Evolutionary conservation across 2,113 vertebrate species (phyloP).

Genomic region (Gorsachius goisagi): DNA sequence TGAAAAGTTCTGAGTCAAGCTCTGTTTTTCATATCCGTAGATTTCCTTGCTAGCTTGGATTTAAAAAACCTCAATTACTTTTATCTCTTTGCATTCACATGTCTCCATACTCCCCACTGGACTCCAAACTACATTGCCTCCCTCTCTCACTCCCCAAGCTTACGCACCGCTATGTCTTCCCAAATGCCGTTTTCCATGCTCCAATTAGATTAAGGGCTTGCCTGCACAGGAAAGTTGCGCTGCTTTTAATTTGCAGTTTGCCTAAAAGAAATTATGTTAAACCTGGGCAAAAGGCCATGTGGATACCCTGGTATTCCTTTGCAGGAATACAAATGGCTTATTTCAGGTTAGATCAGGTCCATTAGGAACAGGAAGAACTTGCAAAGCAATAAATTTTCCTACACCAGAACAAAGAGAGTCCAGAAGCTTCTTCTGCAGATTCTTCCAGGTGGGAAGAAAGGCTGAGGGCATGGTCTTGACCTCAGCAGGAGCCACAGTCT

Average conservation of each 20-base stretch:
- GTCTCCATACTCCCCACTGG: background rate
- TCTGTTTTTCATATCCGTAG: background rate
- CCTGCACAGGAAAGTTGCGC: constrained; percentile 47
- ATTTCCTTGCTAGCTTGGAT: background rate
- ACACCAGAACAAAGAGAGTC: background rate
- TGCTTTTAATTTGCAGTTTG: constrained; percentile 47
- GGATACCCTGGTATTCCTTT: constrained; percentile 32
- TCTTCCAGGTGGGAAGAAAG: background rate
- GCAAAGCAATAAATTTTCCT: constrained; percentile 9
- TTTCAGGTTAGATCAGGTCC: constrained; percentile 44
- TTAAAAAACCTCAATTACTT: background rate
- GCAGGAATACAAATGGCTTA: constrained; percentile 1
- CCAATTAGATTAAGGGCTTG: constrained; percentile 55
- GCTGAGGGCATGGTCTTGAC: background rate
- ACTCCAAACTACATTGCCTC: background rate
- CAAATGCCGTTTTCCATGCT: constrained; percentile 28
- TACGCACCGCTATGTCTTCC: background rate
- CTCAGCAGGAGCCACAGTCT: background rate
- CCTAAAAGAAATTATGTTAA: constrained; percentile 41
- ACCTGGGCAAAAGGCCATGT: constrained; percentile 49
- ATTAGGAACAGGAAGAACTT: constrained; percentile 45
- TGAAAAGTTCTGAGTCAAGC: background rate
- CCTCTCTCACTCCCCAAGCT: background rate
- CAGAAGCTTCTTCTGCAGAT: background rate
- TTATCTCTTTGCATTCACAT: background rate